These are phyloP conservation scores for Paralichthys olivaceus DNA, from an alignment of 2,113 vertebrate species.

Conservation along the genomic window DNA sequence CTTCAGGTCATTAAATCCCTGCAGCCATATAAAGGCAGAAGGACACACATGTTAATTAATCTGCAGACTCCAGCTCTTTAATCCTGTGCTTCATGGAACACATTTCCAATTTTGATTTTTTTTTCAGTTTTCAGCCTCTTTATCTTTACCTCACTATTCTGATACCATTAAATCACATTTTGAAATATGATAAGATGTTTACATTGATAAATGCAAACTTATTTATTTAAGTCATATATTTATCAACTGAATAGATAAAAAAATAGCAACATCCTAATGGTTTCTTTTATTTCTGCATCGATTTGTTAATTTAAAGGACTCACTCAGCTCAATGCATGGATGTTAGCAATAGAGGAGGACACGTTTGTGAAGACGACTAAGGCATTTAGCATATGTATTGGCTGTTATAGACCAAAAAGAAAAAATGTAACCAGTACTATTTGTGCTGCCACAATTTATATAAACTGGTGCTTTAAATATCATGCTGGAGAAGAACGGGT, in stretches of 20 bases:
- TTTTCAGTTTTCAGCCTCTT: not conserved
- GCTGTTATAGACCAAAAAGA: not conserved
- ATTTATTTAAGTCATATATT: not conserved
- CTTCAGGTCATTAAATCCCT: constrained; percentile 9
- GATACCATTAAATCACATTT: not conserved
- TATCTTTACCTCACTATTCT: not conserved
- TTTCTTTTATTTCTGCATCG: not conserved
- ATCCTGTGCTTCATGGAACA: not conserved
- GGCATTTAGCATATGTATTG: too few relatives aligned
- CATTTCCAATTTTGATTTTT: not conserved
- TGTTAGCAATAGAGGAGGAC: not conserved
- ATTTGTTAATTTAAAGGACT: not conserved
- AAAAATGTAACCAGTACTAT: not conserved
- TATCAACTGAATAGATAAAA: not conserved
- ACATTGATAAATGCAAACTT: not conserved
- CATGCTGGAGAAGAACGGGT: not conserved
- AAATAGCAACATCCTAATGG: not conserved
- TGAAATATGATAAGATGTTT: not conserved
- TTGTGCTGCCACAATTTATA: not conserved
- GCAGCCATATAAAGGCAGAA: not conserved
- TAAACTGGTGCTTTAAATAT: not conserved
- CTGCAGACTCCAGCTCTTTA: constrained; percentile 1
- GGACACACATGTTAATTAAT: constrained; percentile 7
- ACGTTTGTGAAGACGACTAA: not conserved
- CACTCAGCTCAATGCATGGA: not conserved